A percentile compares a stretch with the other conserved stretches of the same genome.
Conservation (phyloP, 2,113 vertebrate genomes). For the cat (Felis catus) region F.catus_Fca126_mat1.0 CM031416.1:95570001-95570500, state of each 20-base stretch:
- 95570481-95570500: neutral
- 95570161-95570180: neutral
- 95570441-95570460: neutral
- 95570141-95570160: conserved; percentile 29
- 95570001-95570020: neutral
- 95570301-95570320: neutral
- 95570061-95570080: neutral
- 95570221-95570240: neutral
- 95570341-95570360: neutral
- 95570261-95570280: neutral
- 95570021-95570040: conserved; percentile 15
- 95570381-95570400: neutral
- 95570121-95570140: neutral
- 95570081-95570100: neutral
- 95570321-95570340: neutral
- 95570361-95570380: neutral
- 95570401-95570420: neutral
- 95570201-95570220: neutral
- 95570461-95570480: neutral
- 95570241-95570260: conserved; percentile 16
- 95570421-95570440: neutral
- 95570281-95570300: neutral
- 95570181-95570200: neutral
- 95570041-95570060: neutral
- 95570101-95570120: conserved; percentile 26